These are phyloP conservation scores for Calephelis perditalis DNA, from an alignment of 2,888 invertebrate genomes.

Conservation along the genomic window DNA sequence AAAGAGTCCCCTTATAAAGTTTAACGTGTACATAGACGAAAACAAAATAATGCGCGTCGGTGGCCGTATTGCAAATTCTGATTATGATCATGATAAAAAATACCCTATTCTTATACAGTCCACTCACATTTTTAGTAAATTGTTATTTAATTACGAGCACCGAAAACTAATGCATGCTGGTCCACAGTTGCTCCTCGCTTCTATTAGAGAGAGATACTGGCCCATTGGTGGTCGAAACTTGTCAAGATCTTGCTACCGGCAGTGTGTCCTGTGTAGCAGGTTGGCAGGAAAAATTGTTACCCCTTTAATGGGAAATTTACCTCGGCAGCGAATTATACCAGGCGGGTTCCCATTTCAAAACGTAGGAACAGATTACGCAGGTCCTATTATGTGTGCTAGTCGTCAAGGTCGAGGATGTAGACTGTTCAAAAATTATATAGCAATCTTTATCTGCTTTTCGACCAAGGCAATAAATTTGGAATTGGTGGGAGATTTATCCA, in stretches of 20 bases:
- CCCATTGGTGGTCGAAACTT: conserved; percentile 24
- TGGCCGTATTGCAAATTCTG: conserved; percentile 31
- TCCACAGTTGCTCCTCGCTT: conserved; percentile 28
- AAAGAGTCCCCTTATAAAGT: conserved; percentile 21
- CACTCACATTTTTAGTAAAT: conserved; percentile 28
- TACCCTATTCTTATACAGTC: conserved; percentile 35
- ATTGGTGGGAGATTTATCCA: neutral
- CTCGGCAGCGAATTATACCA: conserved; percentile 23
- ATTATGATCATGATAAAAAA: conserved; percentile 24
- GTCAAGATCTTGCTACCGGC: conserved; percentile 26
- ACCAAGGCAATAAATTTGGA: conserved; percentile 4
- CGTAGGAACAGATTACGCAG: conserved; percentile 30
- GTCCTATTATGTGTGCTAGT: conserved; percentile 24
- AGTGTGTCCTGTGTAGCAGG: conserved; percentile 29
- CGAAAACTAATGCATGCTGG: conserved; percentile 31
- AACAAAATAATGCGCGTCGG: conserved; percentile 27
- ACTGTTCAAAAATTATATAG: conserved; percentile 18
- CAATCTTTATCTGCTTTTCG: neutral
- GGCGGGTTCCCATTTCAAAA: conserved; percentile 15
- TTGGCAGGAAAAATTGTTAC: conserved; percentile 25
- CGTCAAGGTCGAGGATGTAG: conserved; percentile 28
- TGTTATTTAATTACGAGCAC: conserved; percentile 22
- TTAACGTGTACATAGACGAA: conserved; percentile 21
- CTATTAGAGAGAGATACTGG: conserved; percentile 23
- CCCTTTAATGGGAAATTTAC: conserved; percentile 33